Evolutionary conservation across 2,888 invertebrate species (phyloP).

Genomic region (Esperia sulphurella): DNA sequence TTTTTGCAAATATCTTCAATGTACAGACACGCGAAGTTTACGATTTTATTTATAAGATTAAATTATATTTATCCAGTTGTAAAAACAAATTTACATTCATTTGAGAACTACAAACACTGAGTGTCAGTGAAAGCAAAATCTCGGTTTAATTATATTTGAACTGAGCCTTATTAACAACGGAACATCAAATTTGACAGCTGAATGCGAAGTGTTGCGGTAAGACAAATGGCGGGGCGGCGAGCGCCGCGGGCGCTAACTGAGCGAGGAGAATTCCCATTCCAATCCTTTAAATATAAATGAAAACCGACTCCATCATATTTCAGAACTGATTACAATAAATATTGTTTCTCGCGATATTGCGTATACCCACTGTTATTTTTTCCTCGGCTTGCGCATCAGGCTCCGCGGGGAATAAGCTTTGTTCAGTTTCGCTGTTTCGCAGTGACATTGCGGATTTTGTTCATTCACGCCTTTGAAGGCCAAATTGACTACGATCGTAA

Average conservation of each 20-base stretch:
- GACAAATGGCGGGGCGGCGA: conserved; percentile 29
- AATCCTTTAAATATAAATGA: conserved; percentile 15
- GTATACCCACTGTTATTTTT: not conserved
- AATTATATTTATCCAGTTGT: not conserved
- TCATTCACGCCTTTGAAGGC: conserved; percentile 8
- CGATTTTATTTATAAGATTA: no score
- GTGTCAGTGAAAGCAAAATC: conserved; percentile 7
- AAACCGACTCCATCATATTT: conserved; percentile 21
- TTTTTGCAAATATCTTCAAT: no score
- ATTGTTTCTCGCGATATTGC: conserved; percentile 7
- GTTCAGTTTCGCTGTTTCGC: conserved; percentile 8
- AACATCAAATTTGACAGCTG: conserved; percentile 50
- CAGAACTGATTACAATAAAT: conserved; percentile 26
- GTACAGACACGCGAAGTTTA: no score
- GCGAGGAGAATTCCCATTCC: conserved; percentile 2
- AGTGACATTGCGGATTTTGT: conserved; percentile 8
- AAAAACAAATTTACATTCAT: not conserved
- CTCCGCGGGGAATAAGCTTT: conserved; percentile 6
- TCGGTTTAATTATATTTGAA: conserved; percentile 26
- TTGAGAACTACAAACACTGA: not conserved
- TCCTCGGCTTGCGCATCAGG: not conserved
- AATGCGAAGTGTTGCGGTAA: conserved; percentile 36
- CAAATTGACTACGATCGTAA: conserved; percentile 5
- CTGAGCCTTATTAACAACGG: conserved; percentile 39
- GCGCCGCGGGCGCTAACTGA: conserved; percentile 1